Evolutionary conservation across 2,888 invertebrate species (phyloP), one percentile per base, ranked within the genome.

Genomic region (Gasteruption jaculator): DNA sequence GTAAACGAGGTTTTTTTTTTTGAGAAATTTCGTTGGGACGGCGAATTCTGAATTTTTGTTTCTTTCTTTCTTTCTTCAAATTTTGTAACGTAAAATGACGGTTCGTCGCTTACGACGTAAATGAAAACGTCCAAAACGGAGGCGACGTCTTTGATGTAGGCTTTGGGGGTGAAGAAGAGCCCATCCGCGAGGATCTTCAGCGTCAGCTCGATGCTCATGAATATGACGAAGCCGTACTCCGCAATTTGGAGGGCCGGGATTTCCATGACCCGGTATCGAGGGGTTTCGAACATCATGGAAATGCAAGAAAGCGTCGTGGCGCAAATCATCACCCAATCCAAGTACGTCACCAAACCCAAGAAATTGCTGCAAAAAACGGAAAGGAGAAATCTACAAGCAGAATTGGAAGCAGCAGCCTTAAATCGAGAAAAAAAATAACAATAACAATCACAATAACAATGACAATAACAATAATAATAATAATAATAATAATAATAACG

Each of bases 251-350:
- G 73, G 15, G 86, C 85, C n/a, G 87, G 85, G 54, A 92, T 86
- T 63, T 96, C 90, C 90, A 94, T 94, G 14, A 99, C 90, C 44
- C 97, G 80, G 62, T 86, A 85, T 39, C 82, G 82, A 0, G 99
- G 96, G 0, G 93, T 96, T 74, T 99, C 99, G 64, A 96, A 93
- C 88, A 97, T 93, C 97, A 99, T 97, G 0, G 97, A 97, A 37
- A 94, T 81, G 68, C 97, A 99, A 0, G 96, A 96, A 8, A 97
- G 74, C 0, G 96, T 95, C 1, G 99, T 99, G 35, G 94, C 91
- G 68, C 91, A 86, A 51, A 99, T 99, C 97, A 99, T 99, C 2
- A 95, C 86, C 99, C 99, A 99, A 71, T 99, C 99, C 64, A 99
- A 76, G 69, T 99, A 99, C 0, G 97, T 95, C 12, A 99, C 97